Conservation (phyloP, 2,888 invertebrate genomes). For the Cosmopolites sordidus region DNA sequence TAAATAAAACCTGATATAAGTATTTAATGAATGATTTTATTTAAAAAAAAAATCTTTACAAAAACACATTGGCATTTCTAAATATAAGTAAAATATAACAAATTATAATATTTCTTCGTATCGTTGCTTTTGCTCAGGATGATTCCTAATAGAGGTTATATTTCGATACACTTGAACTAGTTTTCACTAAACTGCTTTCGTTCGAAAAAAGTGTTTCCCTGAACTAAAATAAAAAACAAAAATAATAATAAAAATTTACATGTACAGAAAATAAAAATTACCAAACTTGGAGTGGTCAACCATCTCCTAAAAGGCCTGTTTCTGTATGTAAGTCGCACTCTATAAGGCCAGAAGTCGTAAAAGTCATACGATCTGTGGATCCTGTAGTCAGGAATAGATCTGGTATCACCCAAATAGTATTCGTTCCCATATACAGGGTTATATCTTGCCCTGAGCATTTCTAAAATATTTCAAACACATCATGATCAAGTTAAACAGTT, state of each 20-base stretch:
- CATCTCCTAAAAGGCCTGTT: conserved; percentile 32
- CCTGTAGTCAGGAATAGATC: conserved; percentile 32
- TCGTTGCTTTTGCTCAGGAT: neutral
- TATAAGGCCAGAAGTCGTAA: conserved; percentile 35
- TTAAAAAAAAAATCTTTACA: neutral
- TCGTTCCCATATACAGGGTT: conserved; percentile 31
- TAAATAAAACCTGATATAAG: neutral
- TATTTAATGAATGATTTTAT: neutral
- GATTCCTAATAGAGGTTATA: neutral
- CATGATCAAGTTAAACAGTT: neutral
- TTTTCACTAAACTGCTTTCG: conserved; percentile 21
- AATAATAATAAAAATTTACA: neutral
- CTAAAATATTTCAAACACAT: conserved; percentile 8
- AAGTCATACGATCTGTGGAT: conserved; percentile 34
- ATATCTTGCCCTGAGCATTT: conserved; percentile 32
- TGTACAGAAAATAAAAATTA: too few relatives aligned
- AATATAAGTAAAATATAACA: too few relatives aligned
- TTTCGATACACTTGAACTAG: conserved; percentile 21
- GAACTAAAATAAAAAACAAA: conserved; percentile 5
- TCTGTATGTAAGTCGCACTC: conserved; percentile 31
- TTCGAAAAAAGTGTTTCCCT: conserved; percentile 23
- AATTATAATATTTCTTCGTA: too few relatives aligned
- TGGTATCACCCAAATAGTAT: conserved; percentile 27
- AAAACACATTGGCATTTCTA: neutral
- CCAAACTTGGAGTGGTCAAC: conserved; percentile 24